Evolutionary conservation across 2,113 vertebrate genomes (phyloP).

Genomic region (Cebidichthys violaceus): DNA sequence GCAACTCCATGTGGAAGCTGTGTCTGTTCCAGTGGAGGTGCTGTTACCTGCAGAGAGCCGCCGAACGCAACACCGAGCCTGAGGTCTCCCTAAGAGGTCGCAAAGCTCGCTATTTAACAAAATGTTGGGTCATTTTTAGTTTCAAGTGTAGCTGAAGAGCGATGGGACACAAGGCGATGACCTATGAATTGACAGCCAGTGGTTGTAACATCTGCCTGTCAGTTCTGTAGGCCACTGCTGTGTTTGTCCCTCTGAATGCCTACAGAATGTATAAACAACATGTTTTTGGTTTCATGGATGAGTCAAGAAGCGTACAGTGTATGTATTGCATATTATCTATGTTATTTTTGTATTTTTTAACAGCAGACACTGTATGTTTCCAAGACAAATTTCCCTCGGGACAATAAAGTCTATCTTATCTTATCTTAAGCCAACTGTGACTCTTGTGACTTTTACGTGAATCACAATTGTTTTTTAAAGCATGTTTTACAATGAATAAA

Average conservation of each 20-base stretch:
- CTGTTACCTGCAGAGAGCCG: slow-evolving; percentile 83
- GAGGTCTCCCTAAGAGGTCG: too few species aligned
- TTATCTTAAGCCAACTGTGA: neutral
- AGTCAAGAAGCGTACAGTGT: too few species aligned
- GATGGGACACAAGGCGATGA: slow-evolving; percentile 82
- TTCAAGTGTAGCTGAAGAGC: neutral
- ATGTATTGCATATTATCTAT: too few species aligned
- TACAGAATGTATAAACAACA: neutral
- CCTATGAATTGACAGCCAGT: slow-evolving; percentile 91
- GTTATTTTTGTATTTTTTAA: too few species aligned
- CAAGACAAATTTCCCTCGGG: too few species aligned
- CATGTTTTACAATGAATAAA: slow-evolving; percentile 40
- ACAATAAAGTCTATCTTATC: too few species aligned
- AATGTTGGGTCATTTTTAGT: too few species aligned
- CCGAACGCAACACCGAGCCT: slow-evolving; percentile 36
- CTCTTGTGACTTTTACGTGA: neutral
- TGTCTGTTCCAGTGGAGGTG: slow-evolving; percentile 85
- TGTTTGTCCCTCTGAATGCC: slow-evolving; percentile 66
- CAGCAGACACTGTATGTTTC: too few species aligned
- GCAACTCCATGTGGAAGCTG: slow-evolving; percentile 89
- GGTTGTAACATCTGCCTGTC: slow-evolving; percentile 83
- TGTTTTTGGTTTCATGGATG: neutral
- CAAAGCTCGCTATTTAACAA: too few species aligned
- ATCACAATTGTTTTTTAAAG: neutral
- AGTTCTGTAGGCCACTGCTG: slow-evolving; percentile 89